Evolutionary conservation across 2,797 vertebrate species (phyloP), one percentile per base, ranked within the genome.

Genomic region (Pitangus sulphuratus): DNA sequence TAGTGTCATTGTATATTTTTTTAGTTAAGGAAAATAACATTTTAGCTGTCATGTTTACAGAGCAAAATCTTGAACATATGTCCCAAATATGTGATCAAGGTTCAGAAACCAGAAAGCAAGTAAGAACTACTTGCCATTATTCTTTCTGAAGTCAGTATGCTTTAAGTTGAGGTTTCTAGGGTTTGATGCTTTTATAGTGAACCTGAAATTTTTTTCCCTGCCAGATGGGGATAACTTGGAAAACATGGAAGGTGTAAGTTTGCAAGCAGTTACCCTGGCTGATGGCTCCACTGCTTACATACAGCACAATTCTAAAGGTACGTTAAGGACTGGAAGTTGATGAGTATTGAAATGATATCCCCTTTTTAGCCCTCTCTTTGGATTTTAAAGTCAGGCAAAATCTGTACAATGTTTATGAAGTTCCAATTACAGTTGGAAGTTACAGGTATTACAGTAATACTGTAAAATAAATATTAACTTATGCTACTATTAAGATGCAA

Each of bases 201-300:
- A 51, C 42, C 11, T 68, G 51, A 94, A 70, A 65, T 56, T 85
- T 76, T 90, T 66, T 80, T 93, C 76, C 74, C 57, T 81, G 44
- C 54, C 95, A 99, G 99, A 99, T 98, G 99, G 98, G 57, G 99
- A 99, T 97, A 99, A 99, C 93, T 98, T 99, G 93, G 99, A 99
- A 84, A 98, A 98, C 93, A 99, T 99, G 99, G 99, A 99, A 97
- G 99, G 99, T 53, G 99, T 99, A 87, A 99, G 99, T 97, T 98
- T 99, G 89, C 99, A 99, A 98, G 99, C 99, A 28, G 99, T 99
- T 61, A 99, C 99, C 11, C 98, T 99, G 31, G 98, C 98, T n/a
- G 99, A 99, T 94, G 99, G 99, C 40, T 99, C 99, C 92, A 99
- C 99, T 8, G 99, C 99, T 28, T 99, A 99, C 80, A 99, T 99